These are phyloP conservation scores for Ardeotis arabs DNA, from an alignment of 2,113 vertebrate species.

Conservation along the genomic window DNA sequence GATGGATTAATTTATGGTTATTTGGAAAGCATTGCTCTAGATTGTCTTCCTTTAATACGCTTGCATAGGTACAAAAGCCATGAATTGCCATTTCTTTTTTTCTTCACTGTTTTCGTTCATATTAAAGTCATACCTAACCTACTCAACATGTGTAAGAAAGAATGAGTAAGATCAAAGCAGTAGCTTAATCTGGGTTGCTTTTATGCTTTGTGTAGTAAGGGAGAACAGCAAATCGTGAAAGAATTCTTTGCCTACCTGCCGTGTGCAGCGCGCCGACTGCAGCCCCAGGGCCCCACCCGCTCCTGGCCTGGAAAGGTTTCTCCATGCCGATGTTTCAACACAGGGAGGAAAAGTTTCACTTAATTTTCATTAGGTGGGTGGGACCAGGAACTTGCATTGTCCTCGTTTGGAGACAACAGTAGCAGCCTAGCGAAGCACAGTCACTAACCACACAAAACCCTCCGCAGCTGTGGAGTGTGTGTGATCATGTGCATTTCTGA, in stretches of 20 bases:
- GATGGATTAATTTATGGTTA: background rate
- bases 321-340: background rate
- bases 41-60: background rate
- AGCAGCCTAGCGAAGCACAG: background rate
- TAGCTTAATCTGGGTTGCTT: background rate
- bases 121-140: background rate
- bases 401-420: background rate
- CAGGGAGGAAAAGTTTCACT: constrained; percentile 1
- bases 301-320: background rate
- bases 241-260: background rate
- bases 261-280: rapidly evolving
- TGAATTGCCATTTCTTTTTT: background rate
- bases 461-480: background rate
- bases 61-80: background rate
- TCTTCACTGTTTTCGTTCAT: no score
- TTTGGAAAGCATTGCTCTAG: background rate
- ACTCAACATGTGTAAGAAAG: background rate
- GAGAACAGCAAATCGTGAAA: background rate
- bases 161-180: background rate
- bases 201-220: background rate
- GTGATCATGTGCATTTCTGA: background rate
- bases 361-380: constrained; percentile 17
- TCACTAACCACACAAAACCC: background rate
- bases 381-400: background rate
- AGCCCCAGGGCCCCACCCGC: background rate